A percentile compares a stretch with the other conserved stretches of the same genome.
Evolutionary conservation across 2,888 invertebrate genomes (phyloP).

Genomic region (Mythimna pallens): DNA sequence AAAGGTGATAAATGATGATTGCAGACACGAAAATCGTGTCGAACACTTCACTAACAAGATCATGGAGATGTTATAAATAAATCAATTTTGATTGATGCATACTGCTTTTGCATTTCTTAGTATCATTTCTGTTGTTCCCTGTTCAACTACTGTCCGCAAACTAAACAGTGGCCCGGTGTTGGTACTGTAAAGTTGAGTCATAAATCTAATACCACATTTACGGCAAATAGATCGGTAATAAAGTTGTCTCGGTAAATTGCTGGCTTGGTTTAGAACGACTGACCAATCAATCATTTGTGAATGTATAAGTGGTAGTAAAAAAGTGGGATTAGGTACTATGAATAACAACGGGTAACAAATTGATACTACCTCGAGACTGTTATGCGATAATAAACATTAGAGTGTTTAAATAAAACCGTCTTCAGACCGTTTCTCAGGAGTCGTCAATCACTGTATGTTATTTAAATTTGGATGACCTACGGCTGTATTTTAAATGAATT

Average conservation of each 20-base stretch:
- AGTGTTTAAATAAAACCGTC: conserved; percentile 52
- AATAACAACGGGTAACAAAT: conserved; percentile 60
- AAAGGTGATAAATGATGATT: conserved; percentile 43
- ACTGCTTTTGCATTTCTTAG: conserved; percentile 32
- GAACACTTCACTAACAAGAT: conserved; percentile 36
- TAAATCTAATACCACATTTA: conserved; percentile 77
- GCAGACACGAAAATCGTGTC: conserved; percentile 32
- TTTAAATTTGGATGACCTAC: conserved; percentile 48
- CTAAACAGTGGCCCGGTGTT: conserved; percentile 43
- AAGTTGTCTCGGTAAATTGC: conserved; percentile 74
- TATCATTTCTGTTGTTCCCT: conserved; percentile 25
- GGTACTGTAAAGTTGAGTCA: conserved; percentile 55
- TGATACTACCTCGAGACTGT: conserved; percentile 49
- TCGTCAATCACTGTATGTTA: conserved; percentile 38
- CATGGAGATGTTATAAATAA: conserved; percentile 28
- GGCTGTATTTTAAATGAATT: conserved; percentile 43
- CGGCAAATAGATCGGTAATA: conserved; percentile 76
- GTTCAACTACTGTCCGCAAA: conserved; percentile 28
- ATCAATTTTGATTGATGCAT: conserved; percentile 43
- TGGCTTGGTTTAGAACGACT: conserved; percentile 64
- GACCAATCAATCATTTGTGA: conserved; percentile 72
- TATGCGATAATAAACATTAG: conserved; percentile 43
- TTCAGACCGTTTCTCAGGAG: conserved; percentile 25
- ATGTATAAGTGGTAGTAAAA: conserved; percentile 61
- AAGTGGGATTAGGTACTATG: conserved; percentile 46